A percentile compares a stretch with the other conserved stretches of the same genome.
These are phyloP conservation scores for Calephelis perditalis DNA, from an alignment of 2,888 invertebrate genomes.

Conservation along the genomic window DNA sequence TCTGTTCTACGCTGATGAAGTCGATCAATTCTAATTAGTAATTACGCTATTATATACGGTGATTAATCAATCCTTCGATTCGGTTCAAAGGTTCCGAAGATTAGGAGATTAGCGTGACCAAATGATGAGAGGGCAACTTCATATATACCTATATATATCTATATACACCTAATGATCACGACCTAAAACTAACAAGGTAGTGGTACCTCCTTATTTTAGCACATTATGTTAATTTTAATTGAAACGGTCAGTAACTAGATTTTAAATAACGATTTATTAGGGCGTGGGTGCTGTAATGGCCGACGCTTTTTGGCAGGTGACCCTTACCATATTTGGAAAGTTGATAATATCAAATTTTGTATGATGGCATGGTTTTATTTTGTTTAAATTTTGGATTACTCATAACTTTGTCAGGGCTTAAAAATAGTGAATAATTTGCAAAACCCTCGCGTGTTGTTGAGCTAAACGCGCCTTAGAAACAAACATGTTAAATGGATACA, in stretches of 20 bases:
- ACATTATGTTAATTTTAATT: slow-evolving; percentile 1
- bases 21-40: too few species aligned
- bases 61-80: too few species aligned
- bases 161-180: too few species aligned
- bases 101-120: too few species aligned
- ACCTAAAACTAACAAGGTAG: too few species aligned
- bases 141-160: too few species aligned
- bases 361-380: neutral
- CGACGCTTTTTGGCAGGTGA: neutral
- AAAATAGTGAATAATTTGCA: neutral
- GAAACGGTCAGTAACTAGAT: neutral
- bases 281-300: neutral
- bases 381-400: too few species aligned
- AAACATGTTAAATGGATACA: neutral
- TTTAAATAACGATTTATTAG: neutral
- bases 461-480: neutral
- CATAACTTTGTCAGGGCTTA: too few species aligned
- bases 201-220: neutral
- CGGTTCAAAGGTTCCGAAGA: too few species aligned
- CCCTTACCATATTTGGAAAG: neutral
- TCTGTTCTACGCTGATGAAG: too few species aligned
- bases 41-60: too few species aligned
- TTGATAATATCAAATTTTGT: neutral
- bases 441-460: neutral
- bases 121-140: too few species aligned